Percentiles rank a stretch among this genome's conserved stretches.
These are phyloP conservation scores for Arctia plantaginis DNA, from an alignment of 2,888 invertebrate genomes.

Conservation along the genomic window DNA sequence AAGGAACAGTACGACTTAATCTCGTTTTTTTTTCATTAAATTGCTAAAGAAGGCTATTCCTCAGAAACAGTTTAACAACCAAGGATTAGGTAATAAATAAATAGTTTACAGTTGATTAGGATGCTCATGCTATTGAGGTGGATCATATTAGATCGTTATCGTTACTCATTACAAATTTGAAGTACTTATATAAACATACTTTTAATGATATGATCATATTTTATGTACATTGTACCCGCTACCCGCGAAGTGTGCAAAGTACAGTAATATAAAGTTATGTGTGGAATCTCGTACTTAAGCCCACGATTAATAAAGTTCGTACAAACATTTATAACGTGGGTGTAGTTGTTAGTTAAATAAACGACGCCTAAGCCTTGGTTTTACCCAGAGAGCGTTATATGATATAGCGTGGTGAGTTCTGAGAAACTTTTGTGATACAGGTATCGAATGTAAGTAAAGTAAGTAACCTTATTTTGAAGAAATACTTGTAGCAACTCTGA, in stretches of 20 bases:
- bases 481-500: background rate
- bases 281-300: conserved; percentile 38
- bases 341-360: conserved; percentile 45
- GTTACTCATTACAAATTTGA: background rate
- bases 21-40: background rate
- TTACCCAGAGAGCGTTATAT: conserved; percentile 21
- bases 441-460: background rate
- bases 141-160: background rate
- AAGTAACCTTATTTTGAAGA: background rate
- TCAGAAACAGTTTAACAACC: background rate
- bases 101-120: background rate
- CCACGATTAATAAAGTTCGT: conserved; percentile 52
- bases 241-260: conserved; percentile 13
- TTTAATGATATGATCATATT: background rate
- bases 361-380: conserved; percentile 28
- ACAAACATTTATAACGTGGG: conserved; percentile 48
- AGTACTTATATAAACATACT: background rate
- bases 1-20: background rate
- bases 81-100: no score
- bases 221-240: conserved; percentile 7
- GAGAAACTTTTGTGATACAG: conserved; percentile 1
- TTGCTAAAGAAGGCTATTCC: background rate
- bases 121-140: background rate
- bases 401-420: conserved; percentile 13
- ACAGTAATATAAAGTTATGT: conserved; percentile 44